Percentiles rank a stretch among this genome's conserved stretches.
Evolutionary conservation across 2,888 invertebrate species (phyloP).

Genomic region (Stenodema calcarata): DNA sequence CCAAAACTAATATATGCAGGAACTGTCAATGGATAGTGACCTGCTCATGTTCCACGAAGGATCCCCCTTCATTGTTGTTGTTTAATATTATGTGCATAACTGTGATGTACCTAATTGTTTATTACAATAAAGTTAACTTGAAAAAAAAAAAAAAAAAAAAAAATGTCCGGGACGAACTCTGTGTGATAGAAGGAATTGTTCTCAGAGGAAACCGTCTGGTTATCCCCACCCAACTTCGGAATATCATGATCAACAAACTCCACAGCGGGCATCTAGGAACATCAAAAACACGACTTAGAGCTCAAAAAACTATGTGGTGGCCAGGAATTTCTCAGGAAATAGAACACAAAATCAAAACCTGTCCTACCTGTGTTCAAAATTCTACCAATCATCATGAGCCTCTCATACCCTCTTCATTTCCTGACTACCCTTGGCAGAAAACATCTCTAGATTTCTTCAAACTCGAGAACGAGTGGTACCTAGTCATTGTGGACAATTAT

Average conservation of each 20-base stretch:
- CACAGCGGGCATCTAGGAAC: slow-evolving; percentile 34
- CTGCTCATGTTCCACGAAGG: too few species aligned
- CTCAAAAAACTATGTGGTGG: slow-evolving; percentile 43
- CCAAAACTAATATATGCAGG: too few species aligned
- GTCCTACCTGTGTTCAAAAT: slow-evolving; percentile 29
- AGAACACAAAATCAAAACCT: slow-evolving; percentile 10
- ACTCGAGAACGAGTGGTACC: slow-evolving; percentile 5
- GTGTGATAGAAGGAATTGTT: neutral
- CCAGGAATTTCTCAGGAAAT: slow-evolving; percentile 40
- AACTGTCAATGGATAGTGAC: too few species aligned
- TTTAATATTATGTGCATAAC: too few species aligned
- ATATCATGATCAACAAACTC: slow-evolving; percentile 14
- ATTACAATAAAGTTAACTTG: too few species aligned
- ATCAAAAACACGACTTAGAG: slow-evolving; percentile 11
- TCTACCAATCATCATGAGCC: slow-evolving; percentile 37
- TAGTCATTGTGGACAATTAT: slow-evolving; percentile 20
- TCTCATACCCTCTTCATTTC: slow-evolving; percentile 20
- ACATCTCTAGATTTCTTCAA: slow-evolving; percentile 29
- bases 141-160: too few species aligned
- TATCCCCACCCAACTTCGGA: neutral
- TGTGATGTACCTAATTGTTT: too few species aligned
- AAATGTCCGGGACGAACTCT: slow-evolving; percentile 19
- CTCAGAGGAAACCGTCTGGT: neutral
- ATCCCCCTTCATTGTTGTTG: too few species aligned
- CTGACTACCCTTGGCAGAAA: slow-evolving; percentile 43